Evolutionary conservation across 2,113 vertebrate species (phyloP), one percentile per base, ranked within the genome.

Genomic region (Microtus richardsoni): DNA sequence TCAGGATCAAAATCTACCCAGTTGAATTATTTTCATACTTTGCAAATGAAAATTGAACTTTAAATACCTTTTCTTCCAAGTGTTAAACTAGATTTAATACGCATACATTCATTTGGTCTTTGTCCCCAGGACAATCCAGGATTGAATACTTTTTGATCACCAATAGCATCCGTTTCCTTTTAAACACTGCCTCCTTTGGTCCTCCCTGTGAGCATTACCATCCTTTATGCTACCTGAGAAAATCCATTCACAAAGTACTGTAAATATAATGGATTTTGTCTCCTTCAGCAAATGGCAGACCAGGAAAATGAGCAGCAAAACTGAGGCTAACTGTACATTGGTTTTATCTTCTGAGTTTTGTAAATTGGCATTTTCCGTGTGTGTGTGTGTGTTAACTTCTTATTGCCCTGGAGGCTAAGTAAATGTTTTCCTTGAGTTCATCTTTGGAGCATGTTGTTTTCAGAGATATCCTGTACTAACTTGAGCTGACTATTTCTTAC

Each of bases 51-150:
- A 62, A 94, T 52, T 28, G 49, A 70, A 41, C 82, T 84, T 64
- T 83, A 87, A 74, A 26, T 39, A 54, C n/a, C 73, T 78, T 94
- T 66, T 60, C 64, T 89, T 90, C 26, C 85, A 93, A 82, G 33
- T 54, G 80, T 74, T 88, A 60, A 44, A 41, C 54, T 85, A 68
- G 33, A n/a, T 86, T 74, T 62, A n/a, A 91, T 21, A 68, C 1
- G 9, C 41, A 28, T 7, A 22, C 24, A 17, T 2, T 73, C 47
- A 62, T 22, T 75, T 17, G 44, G 36, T 83, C 21, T 91, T 36
- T 73, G 28, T 49, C 17, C 41, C 49, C 64, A 47, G 60, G 41
- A 58, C 89, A 90, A 5, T 41, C 41, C 13, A 80, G 39, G 26
- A 16, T 58, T 26, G 44, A 39, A 30, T 26, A 49, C 19, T 22